Evolutionary conservation across 2,888 invertebrate species (phyloP).

Genomic region (Aphrophora alni): DNA sequence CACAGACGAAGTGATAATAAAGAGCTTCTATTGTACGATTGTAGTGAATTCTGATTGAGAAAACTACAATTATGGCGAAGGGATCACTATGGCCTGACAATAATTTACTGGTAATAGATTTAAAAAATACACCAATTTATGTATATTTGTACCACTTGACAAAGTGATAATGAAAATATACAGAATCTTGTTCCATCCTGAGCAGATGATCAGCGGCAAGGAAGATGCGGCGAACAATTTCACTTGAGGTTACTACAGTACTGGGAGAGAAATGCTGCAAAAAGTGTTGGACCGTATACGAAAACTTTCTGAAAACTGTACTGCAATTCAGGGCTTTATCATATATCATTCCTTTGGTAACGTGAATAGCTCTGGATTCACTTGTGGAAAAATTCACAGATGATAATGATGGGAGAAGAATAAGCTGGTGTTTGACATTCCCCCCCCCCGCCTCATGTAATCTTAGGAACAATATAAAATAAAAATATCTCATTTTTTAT

Average conservation of each 20-base stretch:
- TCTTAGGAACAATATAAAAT: no score
- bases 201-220: neutral
- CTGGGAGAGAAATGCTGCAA: neutral
- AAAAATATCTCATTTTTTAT: no score
- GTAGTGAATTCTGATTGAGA: no score
- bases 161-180: neutral
- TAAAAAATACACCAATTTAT: no score
- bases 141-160: neutral
- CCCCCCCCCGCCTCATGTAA: neutral
- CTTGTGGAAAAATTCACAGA: neutral
- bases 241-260: neutral
- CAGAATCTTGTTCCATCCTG: neutral
- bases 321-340: neutral
- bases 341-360: neutral
- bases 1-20: no score
- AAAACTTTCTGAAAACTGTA: neutral
- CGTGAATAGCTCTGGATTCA: neutral
- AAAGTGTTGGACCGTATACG: neutral
- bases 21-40: no score
- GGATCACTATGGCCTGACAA: no score
- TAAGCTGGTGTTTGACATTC: neutral
- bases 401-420: neutral
- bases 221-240: neutral
- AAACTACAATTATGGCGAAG: no score
- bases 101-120: no score